These are phyloP conservation scores for Sprattus sprattus DNA, from an alignment of 2,113 vertebrate species.

Conservation along the genomic window DNA sequence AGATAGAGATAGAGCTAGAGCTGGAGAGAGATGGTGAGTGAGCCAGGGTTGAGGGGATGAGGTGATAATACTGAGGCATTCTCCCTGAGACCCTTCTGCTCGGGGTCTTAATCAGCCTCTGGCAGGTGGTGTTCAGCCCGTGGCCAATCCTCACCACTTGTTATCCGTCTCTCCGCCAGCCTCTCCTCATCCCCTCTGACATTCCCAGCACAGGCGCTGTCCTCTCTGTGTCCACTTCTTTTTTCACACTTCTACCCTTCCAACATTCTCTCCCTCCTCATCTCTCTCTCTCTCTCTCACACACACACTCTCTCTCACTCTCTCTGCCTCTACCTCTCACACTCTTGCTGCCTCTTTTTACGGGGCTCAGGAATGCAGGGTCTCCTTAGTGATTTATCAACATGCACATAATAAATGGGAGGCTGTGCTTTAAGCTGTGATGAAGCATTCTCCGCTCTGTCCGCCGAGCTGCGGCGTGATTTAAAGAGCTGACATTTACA, in stretches of 20 bases:
- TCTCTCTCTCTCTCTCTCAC: slow-evolving; percentile 28
- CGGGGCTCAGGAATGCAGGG: slow-evolving; percentile 75
- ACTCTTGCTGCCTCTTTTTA: slow-evolving; percentile 24
- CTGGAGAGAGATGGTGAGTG: not conserved
- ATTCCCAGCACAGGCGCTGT: slow-evolving; percentile 37
- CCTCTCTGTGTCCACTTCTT: slow-evolving; percentile 53
- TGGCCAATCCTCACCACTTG: slow-evolving; percentile 25
- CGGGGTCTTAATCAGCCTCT: slow-evolving; percentile 30
- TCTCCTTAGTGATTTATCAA: slow-evolving; percentile 95
- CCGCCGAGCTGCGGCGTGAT: slow-evolving; percentile 82
- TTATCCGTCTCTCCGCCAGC: slow-evolving; percentile 31
- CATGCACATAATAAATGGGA: slow-evolving; percentile 93
- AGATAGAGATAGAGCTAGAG: not conserved
- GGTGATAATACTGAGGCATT: slow-evolving; percentile 7
- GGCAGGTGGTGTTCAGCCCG: slow-evolving; percentile 40
- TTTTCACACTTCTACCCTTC: not conserved
- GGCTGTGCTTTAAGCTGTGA: slow-evolving; percentile 90
- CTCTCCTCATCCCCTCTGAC: slow-evolving; percentile 45
- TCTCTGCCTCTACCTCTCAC: slow-evolving; percentile 21
- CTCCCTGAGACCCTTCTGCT: not conserved
- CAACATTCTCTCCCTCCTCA: slow-evolving; percentile 10
- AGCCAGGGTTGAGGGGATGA: not conserved
- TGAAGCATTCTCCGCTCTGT: slow-evolving; percentile 84
- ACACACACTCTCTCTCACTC: slow-evolving; percentile 22
- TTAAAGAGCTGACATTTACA: slow-evolving; percentile 98